Conservation (phyloP, 2,113 vertebrate genomes). For the Talpa occidentalis region DNA sequence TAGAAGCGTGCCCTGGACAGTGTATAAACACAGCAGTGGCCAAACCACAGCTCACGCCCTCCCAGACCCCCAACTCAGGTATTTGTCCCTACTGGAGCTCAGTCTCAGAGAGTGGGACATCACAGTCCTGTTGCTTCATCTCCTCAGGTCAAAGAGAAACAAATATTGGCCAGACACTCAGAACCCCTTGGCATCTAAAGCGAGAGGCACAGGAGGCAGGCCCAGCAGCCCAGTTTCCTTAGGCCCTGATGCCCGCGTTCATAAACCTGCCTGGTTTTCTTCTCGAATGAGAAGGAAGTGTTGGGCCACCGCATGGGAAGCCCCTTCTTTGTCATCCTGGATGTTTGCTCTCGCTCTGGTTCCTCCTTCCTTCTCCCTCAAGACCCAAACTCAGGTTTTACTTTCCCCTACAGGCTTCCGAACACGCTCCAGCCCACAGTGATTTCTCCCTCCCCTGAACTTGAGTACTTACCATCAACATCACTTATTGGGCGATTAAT, state of each 20-base stretch:
- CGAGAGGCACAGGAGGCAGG: not conserved
- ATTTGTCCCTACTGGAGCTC: not conserved
- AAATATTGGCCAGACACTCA: not conserved
- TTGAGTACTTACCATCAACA: not conserved
- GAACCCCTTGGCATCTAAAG: not conserved
- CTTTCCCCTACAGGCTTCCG: not conserved
- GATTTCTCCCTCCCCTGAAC: not conserved
- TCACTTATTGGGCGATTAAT: not conserved
- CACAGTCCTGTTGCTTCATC: not conserved
- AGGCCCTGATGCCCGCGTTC: not conserved
- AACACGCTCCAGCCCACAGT: not conserved
- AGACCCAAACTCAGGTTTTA: not conserved
- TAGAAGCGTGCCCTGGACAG: fast-evolving
- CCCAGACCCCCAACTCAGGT: fast-evolving
- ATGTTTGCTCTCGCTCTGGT: fast-evolving
- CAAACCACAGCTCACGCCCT: no score
- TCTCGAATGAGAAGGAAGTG: not conserved
- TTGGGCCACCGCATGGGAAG: not conserved
- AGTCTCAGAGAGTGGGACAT: not conserved
- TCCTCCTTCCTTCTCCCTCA: not conserved
- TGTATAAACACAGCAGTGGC: no score
- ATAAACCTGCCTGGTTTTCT: not conserved
- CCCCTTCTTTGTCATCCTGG: not conserved
- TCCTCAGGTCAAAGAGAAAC: not conserved
- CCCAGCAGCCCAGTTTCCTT: fast-evolving